Percentiles rank a stretch among this genome's conserved stretches.
Conservation (phyloP, 2,113 vertebrate genomes). For the Hyaena hyaena region DNA sequence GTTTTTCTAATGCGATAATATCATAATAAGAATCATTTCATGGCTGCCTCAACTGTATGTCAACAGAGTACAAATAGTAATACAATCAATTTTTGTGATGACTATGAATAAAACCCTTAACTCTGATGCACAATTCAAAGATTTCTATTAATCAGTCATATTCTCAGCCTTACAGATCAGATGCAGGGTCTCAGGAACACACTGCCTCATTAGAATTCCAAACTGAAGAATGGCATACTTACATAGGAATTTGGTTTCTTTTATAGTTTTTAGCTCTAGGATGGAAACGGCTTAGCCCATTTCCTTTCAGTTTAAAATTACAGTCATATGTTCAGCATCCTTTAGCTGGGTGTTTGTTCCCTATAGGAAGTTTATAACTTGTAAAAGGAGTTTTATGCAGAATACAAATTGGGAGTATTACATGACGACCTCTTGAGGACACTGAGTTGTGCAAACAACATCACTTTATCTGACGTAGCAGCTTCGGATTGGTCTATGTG, state of each 20-base stretch:
- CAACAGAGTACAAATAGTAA: slow-evolving; percentile 25
- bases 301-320: slow-evolving; percentile 82
- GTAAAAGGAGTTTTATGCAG: slow-evolving; percentile 83
- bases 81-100: neutral
- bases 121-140: slow-evolving; percentile 47
- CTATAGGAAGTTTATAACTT: slow-evolving; percentile 84
- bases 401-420: slow-evolving; percentile 87
- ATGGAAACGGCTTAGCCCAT: slow-evolving; percentile 73
- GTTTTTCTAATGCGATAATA: neutral
- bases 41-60: neutral
- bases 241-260: slow-evolving; percentile 41
- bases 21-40: neutral
- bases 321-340: slow-evolving; percentile 79
- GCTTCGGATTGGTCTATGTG: slow-evolving; percentile 83
- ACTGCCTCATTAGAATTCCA: slow-evolving; percentile 61
- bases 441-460: slow-evolving; percentile 75
- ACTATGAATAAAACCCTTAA: neutral
- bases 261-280: slow-evolving; percentile 54
- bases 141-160: slow-evolving; percentile 43
- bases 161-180: neutral
- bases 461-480: slow-evolving; percentile 76
- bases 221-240: slow-evolving; percentile 38
- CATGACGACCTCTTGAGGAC: slow-evolving; percentile 82
- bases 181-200: slow-evolving; percentile 12
- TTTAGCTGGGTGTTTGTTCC: slow-evolving; percentile 82